A percentile compares a stretch with the other conserved stretches of the same genome.
Evolutionary conservation across 2,888 invertebrate species (phyloP).

Genomic region (Capitulum mitella): DNA sequence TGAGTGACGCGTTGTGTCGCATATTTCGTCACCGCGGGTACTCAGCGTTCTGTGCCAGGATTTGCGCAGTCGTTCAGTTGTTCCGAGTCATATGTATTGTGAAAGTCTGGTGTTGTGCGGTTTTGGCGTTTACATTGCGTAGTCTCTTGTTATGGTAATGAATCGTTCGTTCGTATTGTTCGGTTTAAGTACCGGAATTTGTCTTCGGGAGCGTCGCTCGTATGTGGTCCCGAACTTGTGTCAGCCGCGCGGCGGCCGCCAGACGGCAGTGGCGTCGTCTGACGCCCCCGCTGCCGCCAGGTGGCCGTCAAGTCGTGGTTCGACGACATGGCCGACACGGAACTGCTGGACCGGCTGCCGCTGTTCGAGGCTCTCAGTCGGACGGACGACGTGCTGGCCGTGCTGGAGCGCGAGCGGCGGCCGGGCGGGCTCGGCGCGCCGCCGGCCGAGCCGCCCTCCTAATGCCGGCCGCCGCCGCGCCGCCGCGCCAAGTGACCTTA

Average conservation of each 20-base stretch:
- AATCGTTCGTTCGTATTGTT: not conserved
- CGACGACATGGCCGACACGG: conserved; percentile 96
- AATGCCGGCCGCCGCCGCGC: not conserved
- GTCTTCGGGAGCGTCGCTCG: not conserved
- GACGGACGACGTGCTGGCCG: conserved; percentile 93
- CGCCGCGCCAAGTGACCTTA: not conserved
- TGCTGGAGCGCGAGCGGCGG: conserved; percentile 49
- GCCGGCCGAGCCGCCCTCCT: not conserved
- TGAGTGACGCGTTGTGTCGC: too few species aligned
- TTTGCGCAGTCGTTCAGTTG: too few species aligned
- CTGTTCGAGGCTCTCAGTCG: conserved; percentile 95
- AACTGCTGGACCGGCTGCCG: conserved; percentile 92
- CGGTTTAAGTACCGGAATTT: not conserved
- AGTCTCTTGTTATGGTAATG: not conserved
- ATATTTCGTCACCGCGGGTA: too few species aligned
- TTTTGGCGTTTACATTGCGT: too few species aligned
- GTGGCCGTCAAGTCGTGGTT: conserved; percentile 99
- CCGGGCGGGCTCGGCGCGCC: not conserved
- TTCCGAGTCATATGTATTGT: too few species aligned
- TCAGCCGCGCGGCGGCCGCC: not conserved
- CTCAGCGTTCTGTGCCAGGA: too few species aligned
- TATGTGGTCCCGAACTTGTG: not conserved
- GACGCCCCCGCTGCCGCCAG: conserved; percentile 40
- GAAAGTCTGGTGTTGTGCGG: too few species aligned
- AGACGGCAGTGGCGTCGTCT: not conserved